Conservation (phyloP, 2,888 invertebrate genomes). For the Scaptomyza cyrtandrae region DNA sequence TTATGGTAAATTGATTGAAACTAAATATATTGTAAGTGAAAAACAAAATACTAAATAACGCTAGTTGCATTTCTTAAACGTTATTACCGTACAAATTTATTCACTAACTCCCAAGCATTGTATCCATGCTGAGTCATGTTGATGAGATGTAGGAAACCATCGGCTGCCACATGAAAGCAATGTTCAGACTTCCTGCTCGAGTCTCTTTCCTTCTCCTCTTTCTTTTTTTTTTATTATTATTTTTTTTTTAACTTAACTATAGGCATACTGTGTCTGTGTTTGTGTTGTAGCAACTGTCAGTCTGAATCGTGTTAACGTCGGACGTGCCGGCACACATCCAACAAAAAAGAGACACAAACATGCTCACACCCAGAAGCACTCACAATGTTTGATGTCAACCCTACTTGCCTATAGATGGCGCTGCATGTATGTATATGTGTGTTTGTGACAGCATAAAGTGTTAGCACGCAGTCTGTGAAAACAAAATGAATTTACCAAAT, state of each 20-base stretch:
- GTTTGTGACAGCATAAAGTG: constrained; percentile 9
- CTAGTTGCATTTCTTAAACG: background rate
- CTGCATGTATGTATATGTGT: background rate
- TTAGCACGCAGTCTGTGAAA: constrained; percentile 18
- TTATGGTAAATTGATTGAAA: background rate
- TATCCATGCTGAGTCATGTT: background rate
- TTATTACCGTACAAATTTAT: constrained; percentile 12
- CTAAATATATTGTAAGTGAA: background rate
- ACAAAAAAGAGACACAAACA: constrained; percentile 12
- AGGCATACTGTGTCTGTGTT: background rate
- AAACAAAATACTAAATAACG: background rate
- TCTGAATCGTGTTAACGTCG: constrained; percentile 22
- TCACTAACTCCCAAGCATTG: background rate
- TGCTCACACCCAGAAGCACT: background rate
- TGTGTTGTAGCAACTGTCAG: constrained; percentile 42
- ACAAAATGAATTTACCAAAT: constrained; percentile 45
- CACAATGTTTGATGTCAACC: constrained; percentile 24
- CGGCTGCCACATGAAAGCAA: constrained; percentile 14
- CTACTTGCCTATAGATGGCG: constrained; percentile 11
- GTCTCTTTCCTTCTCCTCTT: background rate
- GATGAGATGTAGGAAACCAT: constrained; percentile 6
- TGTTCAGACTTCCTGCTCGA: constrained; percentile 6
- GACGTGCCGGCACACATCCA: constrained; percentile 39
- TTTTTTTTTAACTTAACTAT: background rate
- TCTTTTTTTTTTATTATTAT: background rate